Conservation (phyloP, 2,113 vertebrate species). For the Siphamia tubifer region DNA sequence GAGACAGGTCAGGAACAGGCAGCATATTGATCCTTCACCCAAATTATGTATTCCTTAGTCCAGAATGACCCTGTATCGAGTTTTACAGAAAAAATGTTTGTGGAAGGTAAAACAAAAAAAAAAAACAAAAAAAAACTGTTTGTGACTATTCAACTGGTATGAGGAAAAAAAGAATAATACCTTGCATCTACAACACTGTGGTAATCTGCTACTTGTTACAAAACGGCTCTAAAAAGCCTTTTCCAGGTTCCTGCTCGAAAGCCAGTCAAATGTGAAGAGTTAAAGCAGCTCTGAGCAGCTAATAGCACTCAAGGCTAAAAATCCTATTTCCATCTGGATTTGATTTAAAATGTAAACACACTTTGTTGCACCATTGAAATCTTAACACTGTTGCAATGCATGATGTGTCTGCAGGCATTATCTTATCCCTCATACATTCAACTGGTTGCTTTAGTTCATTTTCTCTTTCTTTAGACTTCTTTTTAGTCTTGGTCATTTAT, state of each 20-base stretch:
- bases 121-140: neutral
- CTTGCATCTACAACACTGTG: slow-evolving; percentile 4
- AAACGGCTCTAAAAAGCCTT: slow-evolving; percentile 27
- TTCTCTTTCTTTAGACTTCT: neutral
- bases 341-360: slow-evolving; percentile 72
- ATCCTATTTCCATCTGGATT: slow-evolving; percentile 66
- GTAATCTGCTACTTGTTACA: slow-evolving; percentile 22
- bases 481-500: neutral
- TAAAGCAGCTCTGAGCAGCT: slow-evolving; percentile 55
- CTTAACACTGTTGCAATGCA: slow-evolving; percentile 44
- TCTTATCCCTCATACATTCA: slow-evolving; percentile 32
- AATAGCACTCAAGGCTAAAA: slow-evolving; percentile 57
- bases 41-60: neutral
- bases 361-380: slow-evolving; percentile 54
- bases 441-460: neutral
- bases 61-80: no score
- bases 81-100: neutral
- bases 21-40: neutral
- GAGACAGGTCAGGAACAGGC: no score
- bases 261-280: slow-evolving; percentile 50
- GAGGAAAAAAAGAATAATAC: slow-evolving; percentile 10
- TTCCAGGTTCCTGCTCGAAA: slow-evolving; percentile 31
- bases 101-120: neutral
- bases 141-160: neutral
- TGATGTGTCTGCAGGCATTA: slow-evolving; percentile 41